Percentiles rank a stretch among this genome's conserved stretches.
Conservation (phyloP, 2,797 vertebrate genomes). For the Pseudocheirus occidentalis region DNA sequence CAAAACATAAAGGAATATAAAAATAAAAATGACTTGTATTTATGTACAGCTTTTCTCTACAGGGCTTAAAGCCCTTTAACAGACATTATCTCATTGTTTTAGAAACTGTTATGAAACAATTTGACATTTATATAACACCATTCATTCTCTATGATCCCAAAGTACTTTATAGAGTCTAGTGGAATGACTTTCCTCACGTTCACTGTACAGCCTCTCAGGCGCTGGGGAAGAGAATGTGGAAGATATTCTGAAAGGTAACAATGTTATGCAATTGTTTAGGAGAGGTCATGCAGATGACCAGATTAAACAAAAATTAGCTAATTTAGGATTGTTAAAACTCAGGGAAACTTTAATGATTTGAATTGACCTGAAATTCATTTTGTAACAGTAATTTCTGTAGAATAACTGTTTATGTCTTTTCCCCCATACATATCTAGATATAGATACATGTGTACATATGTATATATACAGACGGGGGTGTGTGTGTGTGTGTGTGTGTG, state of each 20-base stretch:
- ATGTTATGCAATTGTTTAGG: conserved; percentile 24
- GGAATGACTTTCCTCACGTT: conserved; percentile 49
- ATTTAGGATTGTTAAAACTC: conserved; percentile 34
- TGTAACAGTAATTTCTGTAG: conserved; percentile 28
- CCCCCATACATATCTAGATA: not conserved
- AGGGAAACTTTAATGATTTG: conserved; percentile 36
- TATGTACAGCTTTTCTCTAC: conserved; percentile 62
- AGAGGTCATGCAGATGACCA: conserved; percentile 41
- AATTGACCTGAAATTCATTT: conserved; percentile 50
- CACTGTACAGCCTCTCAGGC: not conserved
- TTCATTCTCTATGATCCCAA: conserved; percentile 62
- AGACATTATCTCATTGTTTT: conserved; percentile 78
- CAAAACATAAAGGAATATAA: conserved; percentile 57
- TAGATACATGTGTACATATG: not conserved
- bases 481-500: not conserved
- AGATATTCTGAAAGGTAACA: conserved; percentile 4
- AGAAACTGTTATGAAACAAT: conserved; percentile 71
- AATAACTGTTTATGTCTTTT: not conserved
- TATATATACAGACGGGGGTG: not conserved
- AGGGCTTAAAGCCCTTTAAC: conserved; percentile 64
- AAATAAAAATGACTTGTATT: conserved; percentile 62
- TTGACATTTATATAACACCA: conserved; percentile 70
- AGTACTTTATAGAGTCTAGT: conserved; percentile 43
- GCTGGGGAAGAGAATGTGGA: not conserved
- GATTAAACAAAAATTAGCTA: conserved; percentile 24